A percentile compares a stretch with the other conserved stretches of the same genome.
These are phyloP conservation scores for Gephyroberyx darwinii DNA, from an alignment of 2,797 vertebrate genomes.

Conservation along the genomic window DNA sequence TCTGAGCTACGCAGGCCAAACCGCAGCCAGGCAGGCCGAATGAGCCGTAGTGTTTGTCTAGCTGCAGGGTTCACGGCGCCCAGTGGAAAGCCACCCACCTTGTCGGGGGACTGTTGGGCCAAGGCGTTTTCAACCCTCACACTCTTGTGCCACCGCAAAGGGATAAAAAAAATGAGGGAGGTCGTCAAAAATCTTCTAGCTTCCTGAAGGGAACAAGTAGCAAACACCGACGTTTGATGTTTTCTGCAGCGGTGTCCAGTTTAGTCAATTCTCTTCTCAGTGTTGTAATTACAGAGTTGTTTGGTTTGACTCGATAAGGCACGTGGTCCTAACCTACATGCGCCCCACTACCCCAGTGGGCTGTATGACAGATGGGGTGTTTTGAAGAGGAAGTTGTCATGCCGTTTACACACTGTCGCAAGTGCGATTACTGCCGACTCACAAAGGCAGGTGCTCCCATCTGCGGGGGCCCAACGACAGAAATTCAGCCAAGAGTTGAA, in stretches of 20 bases:
- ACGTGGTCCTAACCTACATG: conserved; percentile 6
- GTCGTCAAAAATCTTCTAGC: conserved; percentile 52
- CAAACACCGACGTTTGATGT: conserved; percentile 50
- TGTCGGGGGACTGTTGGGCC: conserved; percentile 67
- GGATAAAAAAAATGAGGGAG: conserved; percentile 27
- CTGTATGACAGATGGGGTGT: conserved; percentile 48
- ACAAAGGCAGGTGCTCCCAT: conserved; percentile 64
- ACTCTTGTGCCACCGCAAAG: conserved; percentile 49
- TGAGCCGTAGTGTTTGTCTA: conserved; percentile 82
- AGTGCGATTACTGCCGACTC: conserved; percentile 44
- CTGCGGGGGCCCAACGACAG: conserved; percentile 53
- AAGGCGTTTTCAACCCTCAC: conserved; percentile 64
- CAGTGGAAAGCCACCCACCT: conserved; percentile 84
- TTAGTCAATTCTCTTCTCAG: conserved; percentile 33
- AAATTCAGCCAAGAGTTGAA: conserved; percentile 60
- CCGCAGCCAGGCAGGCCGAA: conserved; percentile 69
- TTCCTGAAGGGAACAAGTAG: conserved; percentile 50
- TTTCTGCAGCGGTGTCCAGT: conserved; percentile 54
- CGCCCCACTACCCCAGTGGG: neutral
- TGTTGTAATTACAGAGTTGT: conserved; percentile 40
- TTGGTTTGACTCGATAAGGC: conserved; percentile 59
- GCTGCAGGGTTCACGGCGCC: conserved; percentile 75
- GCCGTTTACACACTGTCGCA: conserved; percentile 57
- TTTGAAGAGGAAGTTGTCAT: conserved; percentile 64
- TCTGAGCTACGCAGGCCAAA: conserved; percentile 67